Percentiles rank a stretch among this genome's conserved stretches.
These are phyloP conservation scores for Heterotis niloticus DNA, from an alignment of 2,113 vertebrate species.

Conservation along the genomic window DNA sequence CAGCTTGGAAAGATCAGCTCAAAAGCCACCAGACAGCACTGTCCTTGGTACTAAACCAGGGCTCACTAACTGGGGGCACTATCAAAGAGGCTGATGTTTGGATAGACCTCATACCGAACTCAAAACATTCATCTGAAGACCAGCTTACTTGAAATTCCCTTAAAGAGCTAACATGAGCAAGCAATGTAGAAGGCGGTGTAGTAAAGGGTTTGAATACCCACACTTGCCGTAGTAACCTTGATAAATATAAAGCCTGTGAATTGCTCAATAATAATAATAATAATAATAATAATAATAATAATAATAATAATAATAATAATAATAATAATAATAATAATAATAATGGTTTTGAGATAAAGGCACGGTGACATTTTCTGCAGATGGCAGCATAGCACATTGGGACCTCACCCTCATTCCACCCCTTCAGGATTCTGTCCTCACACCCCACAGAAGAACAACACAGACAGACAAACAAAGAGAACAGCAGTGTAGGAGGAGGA, in stretches of 20 bases:
- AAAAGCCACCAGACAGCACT: too few relatives aligned
- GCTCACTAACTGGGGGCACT: not conserved
- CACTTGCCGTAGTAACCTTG: too few relatives aligned
- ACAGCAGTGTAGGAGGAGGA: not conserved
- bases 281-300: too few relatives aligned
- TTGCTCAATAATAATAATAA: too few relatives aligned
- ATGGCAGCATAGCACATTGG: not conserved
- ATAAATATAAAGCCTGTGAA: too few relatives aligned
- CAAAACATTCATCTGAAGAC: too few relatives aligned
- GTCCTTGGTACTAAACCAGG: not conserved
- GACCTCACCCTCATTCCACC: not conserved
- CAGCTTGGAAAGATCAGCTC: too few relatives aligned
- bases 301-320: too few relatives aligned
- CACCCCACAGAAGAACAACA: conserved; percentile 1
- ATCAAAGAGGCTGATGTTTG: not conserved
- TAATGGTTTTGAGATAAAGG: not conserved
- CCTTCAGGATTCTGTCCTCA: conserved; percentile 22
- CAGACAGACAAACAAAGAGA: conserved; percentile 10
- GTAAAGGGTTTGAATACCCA: too few relatives aligned
- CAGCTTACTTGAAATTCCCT: too few relatives aligned
- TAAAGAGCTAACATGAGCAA: not conserved
- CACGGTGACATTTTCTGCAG: not conserved
- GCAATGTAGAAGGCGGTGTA: not conserved
- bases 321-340: too few relatives aligned
- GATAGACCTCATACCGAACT: not conserved